Conservation (phyloP, 2,797 vertebrate genomes). For the Allobates femoralis region DNA sequence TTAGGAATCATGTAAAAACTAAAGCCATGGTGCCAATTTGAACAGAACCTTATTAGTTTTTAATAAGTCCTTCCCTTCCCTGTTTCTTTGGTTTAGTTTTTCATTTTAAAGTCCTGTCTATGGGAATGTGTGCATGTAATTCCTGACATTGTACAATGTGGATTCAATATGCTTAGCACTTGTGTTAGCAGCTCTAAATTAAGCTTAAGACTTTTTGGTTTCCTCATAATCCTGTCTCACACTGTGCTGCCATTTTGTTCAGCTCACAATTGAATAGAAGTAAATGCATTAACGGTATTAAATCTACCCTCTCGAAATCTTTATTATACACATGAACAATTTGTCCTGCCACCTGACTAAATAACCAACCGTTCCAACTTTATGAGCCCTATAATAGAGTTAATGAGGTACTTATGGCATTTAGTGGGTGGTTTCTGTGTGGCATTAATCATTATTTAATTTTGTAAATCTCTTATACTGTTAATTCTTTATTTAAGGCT, state of each 20-base stretch:
- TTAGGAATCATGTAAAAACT: background rate
- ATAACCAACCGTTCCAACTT: slow-evolving; percentile 28
- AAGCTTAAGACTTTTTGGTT: background rate
- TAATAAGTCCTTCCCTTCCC: too few species aligned
- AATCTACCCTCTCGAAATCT: background rate
- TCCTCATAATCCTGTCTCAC: background rate
- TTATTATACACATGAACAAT: slow-evolving; percentile 26
- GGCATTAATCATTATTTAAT: slow-evolving; percentile 50
- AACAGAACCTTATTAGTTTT: too few species aligned
- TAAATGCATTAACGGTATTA: slow-evolving; percentile 10
- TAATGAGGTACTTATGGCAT: slow-evolving; percentile 34
- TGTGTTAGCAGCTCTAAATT: background rate
- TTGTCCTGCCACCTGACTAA: slow-evolving; percentile 34
- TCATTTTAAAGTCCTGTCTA: too few species aligned
- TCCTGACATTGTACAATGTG: background rate
- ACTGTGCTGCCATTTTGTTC: background rate
- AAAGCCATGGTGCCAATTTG: background rate
- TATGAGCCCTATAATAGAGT: slow-evolving; percentile 33
- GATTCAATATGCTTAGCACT: background rate
- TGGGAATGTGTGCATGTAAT: background rate
- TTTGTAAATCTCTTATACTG: slow-evolving; percentile 29
- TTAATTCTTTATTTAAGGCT: slow-evolving; percentile 36
- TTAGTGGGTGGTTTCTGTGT: slow-evolving; percentile 36
- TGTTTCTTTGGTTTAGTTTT: too few species aligned
- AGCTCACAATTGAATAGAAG: background rate